Evolutionary conservation across 2,888 invertebrate species (phyloP).

Genomic region (Liopterus haemorrhoidalis): DNA sequence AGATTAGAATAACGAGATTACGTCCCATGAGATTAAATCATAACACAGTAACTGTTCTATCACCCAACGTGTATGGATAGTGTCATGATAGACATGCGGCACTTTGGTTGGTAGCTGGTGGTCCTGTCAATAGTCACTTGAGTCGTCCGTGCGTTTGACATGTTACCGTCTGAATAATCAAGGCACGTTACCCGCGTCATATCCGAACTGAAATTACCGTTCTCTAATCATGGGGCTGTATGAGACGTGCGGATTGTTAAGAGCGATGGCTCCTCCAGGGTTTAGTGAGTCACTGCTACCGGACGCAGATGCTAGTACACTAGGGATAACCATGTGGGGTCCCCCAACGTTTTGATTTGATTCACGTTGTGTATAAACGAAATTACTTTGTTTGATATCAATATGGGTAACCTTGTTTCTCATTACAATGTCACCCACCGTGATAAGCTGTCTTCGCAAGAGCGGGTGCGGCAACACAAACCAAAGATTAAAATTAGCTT

Average conservation of each 20-base stretch:
- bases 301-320: background rate
- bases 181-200: constrained; percentile 2
- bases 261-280: background rate
- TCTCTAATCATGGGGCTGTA: constrained; percentile 17
- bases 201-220: constrained; percentile 9
- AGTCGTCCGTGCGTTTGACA: constrained; percentile 19
- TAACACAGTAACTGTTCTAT: too few species aligned
- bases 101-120: too few species aligned
- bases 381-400: background rate
- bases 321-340: background rate
- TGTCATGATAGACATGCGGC: too few species aligned
- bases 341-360: background rate
- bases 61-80: too few species aligned
- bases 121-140: too few species aligned
- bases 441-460: background rate
- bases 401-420: constrained; percentile 7
- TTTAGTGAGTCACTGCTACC: background rate
- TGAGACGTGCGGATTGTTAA: constrained; percentile 9
- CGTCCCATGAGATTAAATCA: too few species aligned
- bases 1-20: too few species aligned
- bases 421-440: background rate
- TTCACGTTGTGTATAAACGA: constrained; percentile 5
- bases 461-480: too few species aligned
- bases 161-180: constrained; percentile 16
- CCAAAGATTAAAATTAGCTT: too few species aligned